These are phyloP conservation scores for Eilema depressum DNA, from an alignment of 2,888 invertebrate species.

Conservation along the genomic window DNA sequence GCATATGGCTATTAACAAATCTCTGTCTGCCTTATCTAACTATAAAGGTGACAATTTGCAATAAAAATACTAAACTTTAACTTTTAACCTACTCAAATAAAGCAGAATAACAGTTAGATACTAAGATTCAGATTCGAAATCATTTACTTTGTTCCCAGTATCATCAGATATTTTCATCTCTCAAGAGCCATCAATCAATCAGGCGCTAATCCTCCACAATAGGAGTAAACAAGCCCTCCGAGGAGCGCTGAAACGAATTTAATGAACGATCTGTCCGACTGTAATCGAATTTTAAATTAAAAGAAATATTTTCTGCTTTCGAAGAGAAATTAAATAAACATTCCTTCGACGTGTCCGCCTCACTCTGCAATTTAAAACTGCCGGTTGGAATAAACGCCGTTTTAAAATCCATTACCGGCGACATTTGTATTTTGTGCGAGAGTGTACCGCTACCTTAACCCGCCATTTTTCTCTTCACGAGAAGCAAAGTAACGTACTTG, in stretches of 20 bases:
- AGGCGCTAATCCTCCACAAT: not conserved
- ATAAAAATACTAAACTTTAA: too few relatives aligned
- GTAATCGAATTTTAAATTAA: slow-evolving; percentile 2
- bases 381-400: not conserved
- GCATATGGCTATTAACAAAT: too few relatives aligned
- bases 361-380: not conserved
- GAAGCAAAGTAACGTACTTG: not conserved
- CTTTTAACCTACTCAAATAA: too few relatives aligned
- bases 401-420: not conserved
- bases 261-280: slow-evolving; percentile 2
- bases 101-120: not conserved
- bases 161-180: not conserved
- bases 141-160: not conserved
- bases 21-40: too few relatives aligned
- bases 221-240: not conserved
- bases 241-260: slow-evolving; percentile 1
- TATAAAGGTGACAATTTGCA: too few relatives aligned
- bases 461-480: not conserved
- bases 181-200: not conserved
- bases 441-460: not conserved
- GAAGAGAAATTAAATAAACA: not conserved
- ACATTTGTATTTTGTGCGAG: not conserved
- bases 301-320: not conserved
- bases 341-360: not conserved
- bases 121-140: not conserved